Base-by-base conservation (phyloP, 1,140 invertebrate species). In the Drosophila orena region DNA sequence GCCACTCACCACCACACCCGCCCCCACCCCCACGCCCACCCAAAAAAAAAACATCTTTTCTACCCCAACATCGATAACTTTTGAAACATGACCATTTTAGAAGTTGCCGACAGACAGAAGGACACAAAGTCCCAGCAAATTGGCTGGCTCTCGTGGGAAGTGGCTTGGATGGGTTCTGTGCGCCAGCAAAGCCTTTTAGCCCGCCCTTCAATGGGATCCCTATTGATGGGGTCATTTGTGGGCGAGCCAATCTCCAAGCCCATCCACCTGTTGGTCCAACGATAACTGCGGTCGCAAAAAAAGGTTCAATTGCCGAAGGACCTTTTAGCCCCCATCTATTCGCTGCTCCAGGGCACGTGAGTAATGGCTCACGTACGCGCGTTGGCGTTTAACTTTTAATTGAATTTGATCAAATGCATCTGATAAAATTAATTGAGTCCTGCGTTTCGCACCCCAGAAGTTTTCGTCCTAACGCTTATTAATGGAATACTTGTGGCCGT, bases 341-440 rank as follows among this genome's bases (percentile, higher is more conserved):
- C 58, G 55, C 24, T 46, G 10, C 8, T 20, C 3, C 30, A 11
- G 37, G 46, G 56, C 17, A 17, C 57, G 56, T 81, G 83, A 81
- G 81, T 86, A 86, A 86, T 88, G 75, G 59, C 71, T 56, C 83
- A 88, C 84, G 79, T 88, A 79, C 66, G 58, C 62, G 54, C 52
- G 49, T 71, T 52, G 70, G 53, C 80, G 56, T 79, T 88, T 88
- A 88, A 89, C 75, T 88, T 89, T 88, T 88, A 88, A 88, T 88
- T 88, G 84, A 88, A 88, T 88, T 83, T 77, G 83, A 88, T 88
- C 84, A 79, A 89, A 89, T 77, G 66, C 83, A 88, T 83, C 79
- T 77, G 84, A 88, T 88, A 83, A 88, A 89, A 83, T 89, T 88
- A 88, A 88, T 88, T 88, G 84, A 54, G 59, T 53, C 38, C 27